These are phyloP conservation scores for Nebria ingens DNA, from an alignment of 1,140 invertebrate genomes.

Conservation along the genomic window DNA sequence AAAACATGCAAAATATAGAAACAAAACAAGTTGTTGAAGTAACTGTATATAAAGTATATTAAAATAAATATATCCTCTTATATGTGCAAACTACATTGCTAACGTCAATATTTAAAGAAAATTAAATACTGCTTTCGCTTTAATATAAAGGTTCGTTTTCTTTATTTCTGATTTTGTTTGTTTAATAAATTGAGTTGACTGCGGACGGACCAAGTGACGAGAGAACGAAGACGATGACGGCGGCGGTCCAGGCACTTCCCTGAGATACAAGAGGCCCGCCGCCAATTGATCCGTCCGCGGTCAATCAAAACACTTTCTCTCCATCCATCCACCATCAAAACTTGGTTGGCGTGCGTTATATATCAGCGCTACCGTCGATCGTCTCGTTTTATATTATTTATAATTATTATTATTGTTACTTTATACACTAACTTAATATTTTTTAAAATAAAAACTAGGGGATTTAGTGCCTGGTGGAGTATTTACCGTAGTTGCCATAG, in stretches of 20 bases:
- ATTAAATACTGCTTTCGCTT: constrained; percentile 9
- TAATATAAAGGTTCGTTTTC: constrained; percentile 12
- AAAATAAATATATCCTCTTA: constrained; percentile 6
- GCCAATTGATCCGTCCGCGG: not conserved
- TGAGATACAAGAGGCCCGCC: constrained; percentile 2
- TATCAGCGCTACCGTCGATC: not conserved
- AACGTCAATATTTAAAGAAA: constrained; percentile 7
- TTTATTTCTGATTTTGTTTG: not conserved
- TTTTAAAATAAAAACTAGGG: not conserved
- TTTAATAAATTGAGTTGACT: not conserved
- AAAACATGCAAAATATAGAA: constrained; percentile 25
- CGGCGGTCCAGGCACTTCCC: constrained; percentile 5
- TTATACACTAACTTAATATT: not conserved
- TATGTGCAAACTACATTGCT: constrained; percentile 10
- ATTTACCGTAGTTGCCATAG: constrained; percentile 68
- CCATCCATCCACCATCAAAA: not conserved
- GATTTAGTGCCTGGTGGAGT: constrained; percentile 32
- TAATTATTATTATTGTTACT: too few relatives aligned
- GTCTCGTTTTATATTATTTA: not conserved
- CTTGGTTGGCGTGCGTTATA: too few relatives aligned
- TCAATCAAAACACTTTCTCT: not conserved
- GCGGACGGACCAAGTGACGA: constrained; percentile 2
- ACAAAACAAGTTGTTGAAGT: constrained; percentile 9
- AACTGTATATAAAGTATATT: constrained; percentile 10
- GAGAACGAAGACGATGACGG: not conserved